Percentiles rank a stretch among this genome's conserved stretches.
Evolutionary conservation across 2,888 invertebrate genomes (phyloP).

Genomic region (Chrysopilus asiliformis): DNA sequence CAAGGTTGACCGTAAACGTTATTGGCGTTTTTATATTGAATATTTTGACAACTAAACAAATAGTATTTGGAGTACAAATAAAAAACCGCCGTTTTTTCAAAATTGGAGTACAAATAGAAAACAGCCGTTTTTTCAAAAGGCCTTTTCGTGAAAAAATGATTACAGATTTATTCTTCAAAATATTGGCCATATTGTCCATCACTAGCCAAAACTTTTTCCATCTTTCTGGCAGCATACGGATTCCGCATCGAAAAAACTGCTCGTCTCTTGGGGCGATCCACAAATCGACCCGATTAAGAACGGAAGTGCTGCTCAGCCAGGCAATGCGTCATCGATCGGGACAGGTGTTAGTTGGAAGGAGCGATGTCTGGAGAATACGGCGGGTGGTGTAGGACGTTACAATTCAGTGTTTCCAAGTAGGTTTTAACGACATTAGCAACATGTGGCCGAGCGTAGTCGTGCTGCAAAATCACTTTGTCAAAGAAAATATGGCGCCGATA

Average conservation of each 20-base stretch:
- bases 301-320: not conserved
- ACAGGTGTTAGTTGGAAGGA: not conserved
- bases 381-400: not conserved
- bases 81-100: not conserved
- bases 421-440: not conserved
- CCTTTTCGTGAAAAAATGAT: not conserved
- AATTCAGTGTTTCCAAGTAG: slow-evolving; percentile 2
- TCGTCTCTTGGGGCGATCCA: not conserved
- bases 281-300: not conserved
- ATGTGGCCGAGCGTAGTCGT: slow-evolving; percentile 1
- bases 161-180: no score
- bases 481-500: not conserved
- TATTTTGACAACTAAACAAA: no score
- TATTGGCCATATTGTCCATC: not conserved
- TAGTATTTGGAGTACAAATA: not conserved
- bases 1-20: no score
- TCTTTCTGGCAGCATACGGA: not conserved
- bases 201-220: not conserved
- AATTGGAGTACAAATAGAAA: not conserved
- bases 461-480: slow-evolving; percentile 3
- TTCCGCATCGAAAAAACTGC: not conserved
- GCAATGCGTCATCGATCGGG: slow-evolving; percentile 3
- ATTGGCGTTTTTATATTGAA: no score
- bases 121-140: not conserved
- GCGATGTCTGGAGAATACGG: slow-evolving; percentile 2